Conservation (phyloP, 2,797 vertebrate genomes). For the Merluccius polli region DNA sequence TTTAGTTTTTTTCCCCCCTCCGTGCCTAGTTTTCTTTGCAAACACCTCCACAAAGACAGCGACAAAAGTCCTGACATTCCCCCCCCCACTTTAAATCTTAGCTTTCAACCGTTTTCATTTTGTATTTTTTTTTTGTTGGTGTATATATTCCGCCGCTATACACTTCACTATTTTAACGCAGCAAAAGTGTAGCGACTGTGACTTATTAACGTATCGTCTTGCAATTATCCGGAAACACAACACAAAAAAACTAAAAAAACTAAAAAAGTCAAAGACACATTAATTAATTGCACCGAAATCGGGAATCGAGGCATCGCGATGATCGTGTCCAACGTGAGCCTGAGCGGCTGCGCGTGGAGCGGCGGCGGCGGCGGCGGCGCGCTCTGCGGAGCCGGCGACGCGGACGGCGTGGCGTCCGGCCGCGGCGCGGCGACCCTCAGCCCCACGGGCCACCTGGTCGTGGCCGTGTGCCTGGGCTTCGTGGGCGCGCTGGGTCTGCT, state of each 20-base stretch:
- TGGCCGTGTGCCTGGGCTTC: constrained; percentile 74
- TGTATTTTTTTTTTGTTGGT: neutral
- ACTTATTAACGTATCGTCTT: neutral
- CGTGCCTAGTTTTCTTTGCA: constrained; percentile 13
- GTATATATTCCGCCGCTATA: neutral
- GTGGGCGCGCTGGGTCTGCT: constrained; percentile 73
- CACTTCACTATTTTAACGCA: neutral
- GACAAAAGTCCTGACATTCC: constrained; percentile 50
- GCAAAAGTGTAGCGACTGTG: too few relatives aligned
- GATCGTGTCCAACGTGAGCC: constrained; percentile 72
- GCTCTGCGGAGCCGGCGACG: constrained; percentile 55
- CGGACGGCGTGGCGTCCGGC: constrained; percentile 24
- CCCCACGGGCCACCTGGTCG: constrained; percentile 72
- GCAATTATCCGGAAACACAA: neutral
- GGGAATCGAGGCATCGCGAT: constrained; percentile 52
- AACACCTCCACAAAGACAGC: constrained; percentile 22
- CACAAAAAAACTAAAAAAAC: too few relatives aligned
- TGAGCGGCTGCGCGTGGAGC: constrained; percentile 66
- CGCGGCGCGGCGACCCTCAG: constrained; percentile 59
- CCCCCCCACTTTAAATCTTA: constrained; percentile 20
- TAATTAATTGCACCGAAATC: neutral
- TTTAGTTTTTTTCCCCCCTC: constrained; percentile 20
- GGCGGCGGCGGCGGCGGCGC: constrained; percentile 38
- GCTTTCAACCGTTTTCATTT: neutral
- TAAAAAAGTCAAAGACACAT: neutral